Evolutionary conservation across 2,113 vertebrate genomes (phyloP).

Genomic region (Proteles cristata): DNA sequence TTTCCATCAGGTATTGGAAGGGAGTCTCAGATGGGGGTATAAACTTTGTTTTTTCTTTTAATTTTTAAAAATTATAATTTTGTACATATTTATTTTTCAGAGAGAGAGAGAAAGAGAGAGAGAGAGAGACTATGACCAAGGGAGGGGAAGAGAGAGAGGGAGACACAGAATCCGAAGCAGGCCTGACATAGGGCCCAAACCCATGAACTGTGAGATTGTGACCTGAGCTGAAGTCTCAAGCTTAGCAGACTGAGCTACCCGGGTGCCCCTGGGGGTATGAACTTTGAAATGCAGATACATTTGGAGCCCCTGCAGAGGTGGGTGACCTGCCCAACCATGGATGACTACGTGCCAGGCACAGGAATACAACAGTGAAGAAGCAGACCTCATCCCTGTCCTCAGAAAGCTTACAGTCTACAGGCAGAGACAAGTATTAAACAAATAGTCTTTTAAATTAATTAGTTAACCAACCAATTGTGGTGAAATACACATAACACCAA

Average conservation of each 20-base stretch:
- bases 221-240: too few species aligned
- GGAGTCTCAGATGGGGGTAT: not conserved
- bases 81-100: too few species aligned
- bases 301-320: not conserved
- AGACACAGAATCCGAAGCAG: too few species aligned
- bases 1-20: fast-evolving
- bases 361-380: not conserved
- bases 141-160: too few species aligned
- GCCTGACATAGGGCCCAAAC: too few species aligned
- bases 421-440: not conserved
- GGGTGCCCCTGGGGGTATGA: not conserved
- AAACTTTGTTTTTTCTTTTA: not conserved
- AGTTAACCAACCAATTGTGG: not conserved
- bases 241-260: too few species aligned
- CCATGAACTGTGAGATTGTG: too few species aligned
- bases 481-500: not conserved
- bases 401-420: not conserved
- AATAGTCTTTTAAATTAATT: not conserved
- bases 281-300: not conserved
- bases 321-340: not conserved
- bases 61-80: too few species aligned
- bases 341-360: not conserved
- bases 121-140: too few species aligned
- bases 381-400: not conserved
- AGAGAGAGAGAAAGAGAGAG: too few species aligned